These are phyloP conservation scores for Agraylea sexmaculata DNA, from an alignment of 1,140 invertebrate species.

Conservation along the genomic window DNA sequence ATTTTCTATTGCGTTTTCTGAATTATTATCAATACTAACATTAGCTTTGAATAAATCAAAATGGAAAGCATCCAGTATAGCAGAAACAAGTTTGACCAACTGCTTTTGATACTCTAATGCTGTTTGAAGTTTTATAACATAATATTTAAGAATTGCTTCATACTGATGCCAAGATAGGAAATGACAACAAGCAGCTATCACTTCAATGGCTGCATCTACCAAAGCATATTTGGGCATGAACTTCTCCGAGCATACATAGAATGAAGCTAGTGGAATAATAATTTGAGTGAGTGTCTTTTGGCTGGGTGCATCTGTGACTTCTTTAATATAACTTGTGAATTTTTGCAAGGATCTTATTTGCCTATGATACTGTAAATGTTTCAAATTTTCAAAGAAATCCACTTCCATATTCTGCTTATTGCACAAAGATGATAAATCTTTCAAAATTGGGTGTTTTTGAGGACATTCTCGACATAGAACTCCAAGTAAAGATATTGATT, in stretches of 20 bases:
- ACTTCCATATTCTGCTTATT: constrained; percentile 70
- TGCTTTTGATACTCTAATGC: constrained; percentile 70
- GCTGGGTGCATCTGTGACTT: constrained; percentile 44
- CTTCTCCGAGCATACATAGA: constrained; percentile 67
- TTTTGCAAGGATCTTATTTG: constrained; percentile 65
- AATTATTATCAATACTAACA: no score
- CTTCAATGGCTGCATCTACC: constrained; percentile 72
- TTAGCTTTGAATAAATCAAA: constrained; percentile 68
- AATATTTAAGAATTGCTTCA: constrained; percentile 64
- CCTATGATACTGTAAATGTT: constrained; percentile 75
- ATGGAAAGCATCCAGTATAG: constrained; percentile 84
- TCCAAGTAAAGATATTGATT: constrained; percentile 66
- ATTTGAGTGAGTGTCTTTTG: constrained; percentile 67
- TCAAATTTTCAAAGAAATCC: constrained; percentile 90
- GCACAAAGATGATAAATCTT: constrained; percentile 59
- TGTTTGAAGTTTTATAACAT: constrained; percentile 60
- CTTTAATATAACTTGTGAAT: constrained; percentile 48
- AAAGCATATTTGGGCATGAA: constrained; percentile 65
- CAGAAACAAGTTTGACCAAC: constrained; percentile 65
- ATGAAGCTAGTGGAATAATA: constrained; percentile 69
- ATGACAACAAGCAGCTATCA: constrained; percentile 60
- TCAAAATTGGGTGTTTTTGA: constrained; percentile 53
- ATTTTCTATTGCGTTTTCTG: constrained; percentile 27
- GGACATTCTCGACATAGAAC: constrained; percentile 59
- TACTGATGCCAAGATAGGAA: constrained; percentile 81